phyloP scores from a whole-genome alignment of 2,888 invertebrate species.

The Amiota mariae region DNA sequence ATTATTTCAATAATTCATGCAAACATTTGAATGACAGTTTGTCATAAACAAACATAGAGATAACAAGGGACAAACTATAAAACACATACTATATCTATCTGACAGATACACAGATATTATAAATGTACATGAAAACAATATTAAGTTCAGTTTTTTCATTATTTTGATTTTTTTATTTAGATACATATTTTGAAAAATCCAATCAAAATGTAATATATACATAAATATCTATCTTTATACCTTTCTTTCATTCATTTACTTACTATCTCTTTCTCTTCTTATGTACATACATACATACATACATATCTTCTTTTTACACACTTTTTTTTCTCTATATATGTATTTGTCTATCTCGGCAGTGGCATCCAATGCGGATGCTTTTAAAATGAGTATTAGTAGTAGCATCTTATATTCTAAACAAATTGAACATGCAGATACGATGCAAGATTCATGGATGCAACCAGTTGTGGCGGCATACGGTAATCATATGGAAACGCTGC shows the following conservation, averaged over 20 bases:
- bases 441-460: slow-evolving; percentile 69
- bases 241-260: too few species aligned
- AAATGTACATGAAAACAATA: not conserved
- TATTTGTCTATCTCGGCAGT: slow-evolving; percentile 60
- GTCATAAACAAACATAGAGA: slow-evolving; percentile 44
- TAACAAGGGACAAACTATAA: too few species aligned
- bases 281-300: too few species aligned
- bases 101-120: not conserved
- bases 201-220: not conserved
- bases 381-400: slow-evolving; percentile 57
- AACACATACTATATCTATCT: too few species aligned
- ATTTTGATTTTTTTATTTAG: not conserved
- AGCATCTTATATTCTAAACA: slow-evolving; percentile 23
- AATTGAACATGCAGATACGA: slow-evolving; percentile 40
- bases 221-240: not conserved
- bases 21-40: slow-evolving; percentile 34
- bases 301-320: too few species aligned
- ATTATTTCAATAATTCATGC: too few species aligned
- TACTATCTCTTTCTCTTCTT: not conserved
- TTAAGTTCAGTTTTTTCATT: not conserved
- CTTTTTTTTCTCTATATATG: not conserved
- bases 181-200: not conserved
- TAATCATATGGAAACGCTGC: slow-evolving; percentile 70
- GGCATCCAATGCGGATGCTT: slow-evolving; percentile 68
- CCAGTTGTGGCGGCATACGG: slow-evolving; percentile 69